Evolutionary conservation across 2,113 vertebrate genomes (phyloP), one percentile per base, ranked within the genome.

Genomic region (Oncorhynchus tshawytscha): DNA sequence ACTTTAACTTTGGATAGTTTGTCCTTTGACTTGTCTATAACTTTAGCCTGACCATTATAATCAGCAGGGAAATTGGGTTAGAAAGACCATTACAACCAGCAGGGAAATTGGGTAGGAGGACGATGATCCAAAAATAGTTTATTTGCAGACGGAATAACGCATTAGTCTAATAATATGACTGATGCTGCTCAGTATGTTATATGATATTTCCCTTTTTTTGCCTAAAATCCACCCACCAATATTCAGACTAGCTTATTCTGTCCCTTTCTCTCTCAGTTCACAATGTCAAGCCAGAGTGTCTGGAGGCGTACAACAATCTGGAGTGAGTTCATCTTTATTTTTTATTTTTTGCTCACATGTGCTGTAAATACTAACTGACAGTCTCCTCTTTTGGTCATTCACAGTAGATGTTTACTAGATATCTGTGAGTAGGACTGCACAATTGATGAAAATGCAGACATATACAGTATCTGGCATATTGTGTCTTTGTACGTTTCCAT

Each of bases 211-310:
- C 8, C 2, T 45, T 45, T 18, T 54, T 16, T 18, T 0, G 51
- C 16, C 16, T 18, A 18, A 54, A 5, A 4, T 54, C 16, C 51
- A 15, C 5, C 16, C 3, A 54, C 51, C 51, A 18, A 54, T 18
- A 54, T 54, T 54, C 51, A 54, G 15, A 16, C 51, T 5, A 3
- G 39, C 39, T 54, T 5, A 22, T 27, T 57, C 45, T 71, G 18
- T 71, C 5, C 20, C 65, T 84, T 62, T 86, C 76, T 76, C 66
- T 82, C 89, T 83, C 87, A 99, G 98, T 99, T 95, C 97, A 99
- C 90, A 97, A 96, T 0, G 94, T 99, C 86, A 99, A 99, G 88
- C 98, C 97, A 0, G 97, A 99, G 72, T 98, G 91, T 82, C 90
- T 97, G 90, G 96, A 98, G 0, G 89, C 92, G 25, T 99, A 99